Evolutionary conservation across 2,888 invertebrate genomes (phyloP), one percentile per base, ranked within the genome.

Genomic region (Tachina grossa): DNA sequence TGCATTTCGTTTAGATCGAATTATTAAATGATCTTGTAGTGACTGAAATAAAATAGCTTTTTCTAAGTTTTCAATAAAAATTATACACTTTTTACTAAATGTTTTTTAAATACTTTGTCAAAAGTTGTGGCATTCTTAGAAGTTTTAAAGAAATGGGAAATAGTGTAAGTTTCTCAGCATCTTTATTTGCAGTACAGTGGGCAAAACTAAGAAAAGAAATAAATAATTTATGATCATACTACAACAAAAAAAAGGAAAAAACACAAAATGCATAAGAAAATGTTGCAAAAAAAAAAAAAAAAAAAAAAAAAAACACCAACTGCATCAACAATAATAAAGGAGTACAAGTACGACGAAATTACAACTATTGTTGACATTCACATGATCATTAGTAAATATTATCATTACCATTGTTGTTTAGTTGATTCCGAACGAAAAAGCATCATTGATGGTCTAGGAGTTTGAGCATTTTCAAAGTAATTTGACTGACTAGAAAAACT

Each of bases 311-410:
- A n/a, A n/a, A n/a, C n/a, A n/a, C n/a, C 13, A 16, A 43, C 14
- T 41, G 9, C 47, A n/a, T n/a, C n/a, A n/a, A n/a, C n/a, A 80
- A 71, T 11, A 75, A 76, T 11, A 79, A 69, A 69, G 14, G n/a
- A 76, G 11, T 51, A 39, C 53, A 55, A 72, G 55, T 72, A 83
- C 55, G 53, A 85, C 55, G 53, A 85, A 83, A 79, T 79, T 83
- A 85, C 85, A 82, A 83, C 75, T 75, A 79, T 83, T 85, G 83
- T 83, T 85, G 85, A 85, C 83, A 85, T 83, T 79, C 85, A 85
- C 85, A 78, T 82, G 85, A 85, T 85, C 85, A 85, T 85, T 85
- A 85, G 85, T 66, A 83, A 79, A 79, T 79, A 83, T 83, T 85
- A 85, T 83, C 83, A 83, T 85, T 79, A 85, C 39, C 79, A 85